A percentile compares a stretch with the other conserved stretches of the same genome.
phyloP scores from a whole-genome alignment of 2,888 invertebrate species.

The Tryphoninae sp. region DNA sequence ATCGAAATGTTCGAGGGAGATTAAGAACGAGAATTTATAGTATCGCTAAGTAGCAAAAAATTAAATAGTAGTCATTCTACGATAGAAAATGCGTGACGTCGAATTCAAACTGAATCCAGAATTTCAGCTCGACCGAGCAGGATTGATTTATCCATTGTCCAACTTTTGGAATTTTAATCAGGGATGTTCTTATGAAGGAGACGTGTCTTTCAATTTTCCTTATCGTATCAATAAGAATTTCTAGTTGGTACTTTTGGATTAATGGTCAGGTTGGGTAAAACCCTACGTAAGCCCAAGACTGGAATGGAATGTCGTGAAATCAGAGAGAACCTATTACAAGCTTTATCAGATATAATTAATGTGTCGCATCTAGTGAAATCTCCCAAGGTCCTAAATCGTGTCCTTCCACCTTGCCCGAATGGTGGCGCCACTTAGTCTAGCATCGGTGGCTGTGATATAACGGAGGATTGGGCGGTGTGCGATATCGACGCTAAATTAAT shows the following conservation, averaged over 20 bases:
- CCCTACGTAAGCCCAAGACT: neutral
- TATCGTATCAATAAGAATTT: neutral
- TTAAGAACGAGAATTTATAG: neutral
- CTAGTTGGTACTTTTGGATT: neutral
- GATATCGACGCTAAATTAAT: slow-evolving; percentile 66
- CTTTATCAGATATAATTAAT: slow-evolving; percentile 60
- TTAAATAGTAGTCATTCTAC: neutral
- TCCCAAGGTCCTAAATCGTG: slow-evolving; percentile 47
- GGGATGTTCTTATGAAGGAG: too few species aligned
- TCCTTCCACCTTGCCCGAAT: slow-evolving; percentile 33
- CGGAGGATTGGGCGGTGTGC: slow-evolving; percentile 28
- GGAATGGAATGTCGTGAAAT: slow-evolving; percentile 34
- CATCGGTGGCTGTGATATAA: slow-evolving; percentile 34
- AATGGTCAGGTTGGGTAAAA: neutral
- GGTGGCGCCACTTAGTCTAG: slow-evolving; percentile 28
- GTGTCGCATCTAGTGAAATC: slow-evolving; percentile 40
- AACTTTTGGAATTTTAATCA: neutral
- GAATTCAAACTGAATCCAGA: too few species aligned
- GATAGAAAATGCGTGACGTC: neutral
- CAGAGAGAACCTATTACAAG: slow-evolving; percentile 32
- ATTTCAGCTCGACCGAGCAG: neutral
- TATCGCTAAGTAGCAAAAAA: neutral
- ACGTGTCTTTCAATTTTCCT: too few species aligned
- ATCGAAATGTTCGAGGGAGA: slow-evolving; percentile 9
- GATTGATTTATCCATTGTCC: neutral